These are phyloP conservation scores for Trogon surrucura DNA, from an alignment of 2,113 vertebrate species.

Conservation along the genomic window DNA sequence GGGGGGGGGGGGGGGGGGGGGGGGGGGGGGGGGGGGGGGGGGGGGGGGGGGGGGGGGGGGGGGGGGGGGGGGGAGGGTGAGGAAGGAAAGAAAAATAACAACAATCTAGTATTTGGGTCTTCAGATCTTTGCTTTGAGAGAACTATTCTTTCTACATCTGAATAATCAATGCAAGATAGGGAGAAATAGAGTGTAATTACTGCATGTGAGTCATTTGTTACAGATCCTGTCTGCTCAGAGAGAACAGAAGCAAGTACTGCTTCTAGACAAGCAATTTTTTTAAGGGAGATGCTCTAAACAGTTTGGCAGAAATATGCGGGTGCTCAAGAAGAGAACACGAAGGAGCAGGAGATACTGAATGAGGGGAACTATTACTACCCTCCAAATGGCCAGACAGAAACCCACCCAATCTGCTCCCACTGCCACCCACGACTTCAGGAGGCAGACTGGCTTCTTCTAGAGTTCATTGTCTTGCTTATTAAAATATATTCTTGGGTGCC, in stretches of 20 bases:
- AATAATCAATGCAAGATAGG: conserved; percentile 57
- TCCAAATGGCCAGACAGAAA: background rate
- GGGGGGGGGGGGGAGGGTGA: too few relatives aligned
- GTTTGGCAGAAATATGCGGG: background rate
- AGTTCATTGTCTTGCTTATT: background rate
- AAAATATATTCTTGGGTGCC: background rate
- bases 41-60: too few relatives aligned
- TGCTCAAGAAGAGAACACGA: background rate
- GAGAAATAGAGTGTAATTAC: conserved; percentile 52
- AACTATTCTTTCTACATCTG: conserved; percentile 10
- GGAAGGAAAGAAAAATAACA: background rate
- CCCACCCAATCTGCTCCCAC: background rate
- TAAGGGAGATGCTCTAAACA: background rate
- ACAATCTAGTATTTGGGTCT: background rate
- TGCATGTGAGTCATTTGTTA: conserved; percentile 47
- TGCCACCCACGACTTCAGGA: background rate
- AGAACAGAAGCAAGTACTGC: background rate
- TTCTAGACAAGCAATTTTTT: conserved; percentile 14
- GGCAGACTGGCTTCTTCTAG: background rate
- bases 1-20: fast-evolving
- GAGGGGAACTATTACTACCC: background rate
- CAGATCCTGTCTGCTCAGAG: background rate
- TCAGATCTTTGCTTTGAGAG: background rate
- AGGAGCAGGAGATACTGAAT: background rate
- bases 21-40: too few relatives aligned